phyloP scores from a whole-genome alignment of 2,888 invertebrate species.

The Steinernema hermaphroditum region DNA sequence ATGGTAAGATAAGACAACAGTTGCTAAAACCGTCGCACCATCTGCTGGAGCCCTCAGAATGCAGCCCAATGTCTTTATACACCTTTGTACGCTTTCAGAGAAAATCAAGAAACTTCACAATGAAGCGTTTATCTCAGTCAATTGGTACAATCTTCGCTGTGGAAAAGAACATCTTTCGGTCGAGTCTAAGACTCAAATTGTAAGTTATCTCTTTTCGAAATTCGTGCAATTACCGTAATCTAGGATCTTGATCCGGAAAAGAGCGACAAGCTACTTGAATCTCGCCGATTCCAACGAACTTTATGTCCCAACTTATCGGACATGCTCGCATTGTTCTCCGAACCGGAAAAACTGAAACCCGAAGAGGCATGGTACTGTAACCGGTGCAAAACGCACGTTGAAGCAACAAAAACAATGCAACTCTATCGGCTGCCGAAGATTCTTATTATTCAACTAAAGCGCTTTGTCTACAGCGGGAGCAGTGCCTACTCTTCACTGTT shows the following conservation, averaged over 20 bases:
- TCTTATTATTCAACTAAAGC: constrained; percentile 68
- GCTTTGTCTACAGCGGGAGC: constrained; percentile 67
- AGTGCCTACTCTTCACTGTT: constrained; percentile 32
- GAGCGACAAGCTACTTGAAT: constrained; percentile 20
- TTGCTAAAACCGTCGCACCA: neutral
- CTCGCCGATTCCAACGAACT: constrained; percentile 2
- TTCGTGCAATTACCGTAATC: neutral
- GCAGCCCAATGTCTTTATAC: neutral
- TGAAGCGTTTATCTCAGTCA: constrained; percentile 66
- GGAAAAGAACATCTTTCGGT: constrained; percentile 68
- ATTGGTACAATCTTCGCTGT: constrained; percentile 69
- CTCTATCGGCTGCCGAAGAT: constrained; percentile 67
- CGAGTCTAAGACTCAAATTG: constrained; percentile 67
- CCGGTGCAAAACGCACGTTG: constrained; percentile 60
- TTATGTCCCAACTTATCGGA: constrained; percentile 1
- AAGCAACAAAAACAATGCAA: constrained; percentile 67
- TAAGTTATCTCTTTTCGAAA: too few relatives aligned
- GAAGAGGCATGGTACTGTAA: constrained; percentile 69
- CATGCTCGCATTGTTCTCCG: constrained; percentile 68
- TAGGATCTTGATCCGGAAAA: constrained; percentile 29
- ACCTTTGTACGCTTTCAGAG: neutral
- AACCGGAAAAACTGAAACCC: constrained; percentile 70
- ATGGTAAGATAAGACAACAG: neutral
- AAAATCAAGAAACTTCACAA: constrained; percentile 48
- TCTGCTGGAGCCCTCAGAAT: neutral